Evolutionary conservation across 2,797 vertebrate genomes (phyloP), one percentile per base, ranked within the genome.

Genomic region (Tamandua tetradactyla): DNA sequence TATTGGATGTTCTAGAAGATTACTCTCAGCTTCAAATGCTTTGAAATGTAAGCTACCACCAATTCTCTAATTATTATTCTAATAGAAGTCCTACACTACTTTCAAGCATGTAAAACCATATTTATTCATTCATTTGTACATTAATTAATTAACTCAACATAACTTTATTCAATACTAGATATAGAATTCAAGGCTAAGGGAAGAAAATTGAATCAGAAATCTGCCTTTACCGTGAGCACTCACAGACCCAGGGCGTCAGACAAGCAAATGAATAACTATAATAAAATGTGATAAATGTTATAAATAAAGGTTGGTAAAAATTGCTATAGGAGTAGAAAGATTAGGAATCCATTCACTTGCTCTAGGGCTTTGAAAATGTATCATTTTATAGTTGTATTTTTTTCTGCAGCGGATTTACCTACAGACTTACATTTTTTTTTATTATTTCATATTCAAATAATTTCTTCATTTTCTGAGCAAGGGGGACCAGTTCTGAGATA

Each of bases 201-300:
- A 89, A 86, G 74, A 86, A 93, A 92, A 96, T 76, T 89, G 27
- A 80, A 89, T 76, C 83, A 80, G 91, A 94, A 81, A 23, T 40
- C 25, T 52, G 40, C 22, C 44, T 93, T 85, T 86, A 69, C 64
- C 6, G 2, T 32, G 55, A 37, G 20, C n/a, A 85, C 62, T 87
- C 64, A 55, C 1, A 79, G 44, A 49, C 80, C 64, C 64, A n/a
- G 12, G 44, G 64, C 61, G 59, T 90, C 90, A 92, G 85, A 52
- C 30, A 86, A 85, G 49, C n/a, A 76, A 93, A 94, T 72, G 49
- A 87, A 89, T 93, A 93, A 61, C 75, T 82, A 52, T 71, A 89
- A 89, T 62, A 91, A 90, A 68, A 52, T 52, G 71, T 89, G 80
- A 87, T 84, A 78, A 86, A 97, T 62, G 61, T 71, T 49, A 52